Base-by-base conservation (phyloP, 1,140 invertebrate species). In the Choristoneura fumiferana region DNA sequence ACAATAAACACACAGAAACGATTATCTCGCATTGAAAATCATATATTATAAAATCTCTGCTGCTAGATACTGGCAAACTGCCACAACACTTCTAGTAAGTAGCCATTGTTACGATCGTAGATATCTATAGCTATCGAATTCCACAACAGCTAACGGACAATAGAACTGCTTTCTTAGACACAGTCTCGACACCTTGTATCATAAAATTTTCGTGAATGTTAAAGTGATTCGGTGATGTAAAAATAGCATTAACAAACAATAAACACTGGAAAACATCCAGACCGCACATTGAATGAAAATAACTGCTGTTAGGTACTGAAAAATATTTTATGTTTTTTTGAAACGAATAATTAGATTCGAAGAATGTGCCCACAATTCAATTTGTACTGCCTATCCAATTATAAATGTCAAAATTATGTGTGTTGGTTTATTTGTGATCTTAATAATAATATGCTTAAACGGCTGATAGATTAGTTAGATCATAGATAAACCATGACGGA, bases 221-320 rank as follows among this genome's bases (percentile, higher is more conserved):
- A 49, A 49, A 49, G 22, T 49, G 43, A 49, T 10, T 29, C 8
- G 4, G 43, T n/a, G 10, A 29, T 29, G 43, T 49, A 49, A 49
- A 49, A 49, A 49, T 49, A 49, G 43, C 22, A 49, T 15, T 49
- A 49, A 49, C n/a, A n/a, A n/a, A n/a, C 43, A 49, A 49, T 33
- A 49, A 49, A 49, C 43, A 49, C 18, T 8, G 18, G 43, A 12
- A 49, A 29, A 22, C 43, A 29, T 29, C n/a, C 18, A 49, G 43
- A 49, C 22, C 22, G 22, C 18, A 12, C 43, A 49, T 29, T 33
- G 43, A n/a, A n/a, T n/a, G n/a, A 18, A 10, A 18, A 45, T 45
- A 18, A n/a, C 3, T 49, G 43, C 29, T 4, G 43, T 45, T 18
- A n/a, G n/a, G n/a, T n/a, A 5, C 18, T 45, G 40, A 18, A 45